Evolutionary conservation across 2,113 vertebrate species (phyloP).

Genomic region (Sphaerodactylus townsendi): DNA sequence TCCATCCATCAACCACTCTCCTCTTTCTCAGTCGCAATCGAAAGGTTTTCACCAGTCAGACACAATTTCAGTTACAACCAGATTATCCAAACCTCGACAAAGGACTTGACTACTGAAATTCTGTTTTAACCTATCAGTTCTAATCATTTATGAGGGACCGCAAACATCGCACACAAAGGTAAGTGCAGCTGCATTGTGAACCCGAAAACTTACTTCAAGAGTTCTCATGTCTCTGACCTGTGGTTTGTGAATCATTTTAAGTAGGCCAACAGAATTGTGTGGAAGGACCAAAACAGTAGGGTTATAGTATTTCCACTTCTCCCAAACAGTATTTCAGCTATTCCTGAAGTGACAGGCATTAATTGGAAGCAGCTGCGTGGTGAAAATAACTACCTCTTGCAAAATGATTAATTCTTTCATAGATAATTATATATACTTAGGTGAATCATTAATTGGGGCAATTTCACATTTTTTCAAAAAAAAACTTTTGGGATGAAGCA

Average conservation of each 20-base stretch:
- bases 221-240: not conserved
- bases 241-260: not conserved
- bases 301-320: fast-evolving
- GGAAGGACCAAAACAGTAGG: not conserved
- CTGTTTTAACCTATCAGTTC: too few relatives aligned
- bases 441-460: conserved; percentile 60
- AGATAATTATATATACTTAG: conserved; percentile 65
- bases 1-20: too few relatives aligned
- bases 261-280: not conserved
- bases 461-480: conserved; percentile 50
- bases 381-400: conserved; percentile 25
- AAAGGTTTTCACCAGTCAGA: too few relatives aligned
- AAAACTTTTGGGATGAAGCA: conserved; percentile 32
- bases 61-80: too few relatives aligned
- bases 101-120: too few relatives aligned
- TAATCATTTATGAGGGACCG: too few relatives aligned
- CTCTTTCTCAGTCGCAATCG: too few relatives aligned
- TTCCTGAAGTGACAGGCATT: conserved; percentile 31
- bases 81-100: too few relatives aligned
- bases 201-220: not conserved
- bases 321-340: not conserved
- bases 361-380: conserved; percentile 66
- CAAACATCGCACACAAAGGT: not conserved
- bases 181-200: not conserved
- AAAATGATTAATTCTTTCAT: conserved; percentile 63